Base-by-base conservation (phyloP, 2,797 vertebrate genomes). In the Aulostomus chinensis region DNA sequence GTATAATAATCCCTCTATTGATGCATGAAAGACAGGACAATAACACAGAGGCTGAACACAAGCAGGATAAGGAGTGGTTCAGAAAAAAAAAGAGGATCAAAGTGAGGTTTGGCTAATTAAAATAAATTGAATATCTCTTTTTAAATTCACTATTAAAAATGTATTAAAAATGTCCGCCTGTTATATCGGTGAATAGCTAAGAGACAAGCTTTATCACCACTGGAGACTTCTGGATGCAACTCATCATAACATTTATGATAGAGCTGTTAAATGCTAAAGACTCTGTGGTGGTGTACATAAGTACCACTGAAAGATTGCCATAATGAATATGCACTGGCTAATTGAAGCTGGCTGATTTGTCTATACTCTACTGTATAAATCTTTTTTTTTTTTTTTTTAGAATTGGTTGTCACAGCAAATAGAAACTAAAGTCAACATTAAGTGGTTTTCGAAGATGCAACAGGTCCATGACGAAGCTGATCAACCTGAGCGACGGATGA, bases 21-120 rank as follows among this genome's bases (percentile, higher is more conserved):
- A 82, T 85, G 81, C 85, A 86, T 88, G 86, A 88, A 87, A 85
- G 86, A 80, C 83, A 69, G 70, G 79, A 86, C 78, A 80, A 83
- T 80, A 85, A 81, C 80, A 81, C 65, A 69, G 58, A 42, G 55
- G 50, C 37, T 55, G 51, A 73, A 59, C 76, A 79, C 29, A 17
- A 68, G 71, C 28, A 5, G 73, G 70, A 57, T 68, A 47, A 70
- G 68, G 68, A 50, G 54, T 41, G 47, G 39, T 21, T 59, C 68
- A 35, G 59, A 74, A 76, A 51, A 58, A 76, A 73, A 78, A 79
- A 72, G 61, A 73, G 68, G n/a, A 21, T 74, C 50, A 64, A 56
- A 47, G 5, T 33, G 61, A 73, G 73, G 70, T 65, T 56, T 59
- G 73, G 57, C 58, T 72, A 50, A 70, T 46, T 36, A 20, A 70